Conservation (phyloP, 35 echinoderm and acorn worm species). For the Eucidaris tribuloides region DNA sequence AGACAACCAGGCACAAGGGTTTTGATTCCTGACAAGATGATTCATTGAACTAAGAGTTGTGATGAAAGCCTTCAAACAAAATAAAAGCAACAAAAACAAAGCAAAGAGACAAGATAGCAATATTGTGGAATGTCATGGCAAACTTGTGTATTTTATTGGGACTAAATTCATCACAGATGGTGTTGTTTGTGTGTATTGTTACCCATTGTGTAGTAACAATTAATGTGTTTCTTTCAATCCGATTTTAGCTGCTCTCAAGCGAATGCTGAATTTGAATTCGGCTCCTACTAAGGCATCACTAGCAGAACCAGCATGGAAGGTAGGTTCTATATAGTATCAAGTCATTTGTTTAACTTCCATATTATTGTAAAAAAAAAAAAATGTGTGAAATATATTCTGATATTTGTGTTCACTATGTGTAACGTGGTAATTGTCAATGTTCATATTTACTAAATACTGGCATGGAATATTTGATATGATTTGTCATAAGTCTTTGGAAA, state of each 20-base stretch:
- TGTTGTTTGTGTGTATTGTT: no score
- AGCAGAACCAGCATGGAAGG: slow-evolving; percentile 95
- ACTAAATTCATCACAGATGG: no score
- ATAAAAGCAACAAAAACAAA: no score
- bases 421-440: background rate
- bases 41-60: no score
- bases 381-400: background rate
- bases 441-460: background rate
- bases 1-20: no score
- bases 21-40: no score
- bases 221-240: no score
- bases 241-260: slow-evolving; percentile 84
- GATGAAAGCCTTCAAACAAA: no score
- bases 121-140: no score
- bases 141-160: no score
- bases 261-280: slow-evolving; percentile 92
- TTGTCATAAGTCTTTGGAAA: background rate
- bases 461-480: background rate
- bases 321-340: background rate
- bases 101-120: no score
- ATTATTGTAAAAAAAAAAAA: background rate
- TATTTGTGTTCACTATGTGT: background rate
- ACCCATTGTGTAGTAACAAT: no score
- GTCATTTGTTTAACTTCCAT: background rate
- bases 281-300: slow-evolving; percentile 68